These are phyloP conservation scores for Rhadinocentrus ornatus DNA, from an alignment of 2,797 vertebrate genomes.

Conservation along the genomic window DNA sequence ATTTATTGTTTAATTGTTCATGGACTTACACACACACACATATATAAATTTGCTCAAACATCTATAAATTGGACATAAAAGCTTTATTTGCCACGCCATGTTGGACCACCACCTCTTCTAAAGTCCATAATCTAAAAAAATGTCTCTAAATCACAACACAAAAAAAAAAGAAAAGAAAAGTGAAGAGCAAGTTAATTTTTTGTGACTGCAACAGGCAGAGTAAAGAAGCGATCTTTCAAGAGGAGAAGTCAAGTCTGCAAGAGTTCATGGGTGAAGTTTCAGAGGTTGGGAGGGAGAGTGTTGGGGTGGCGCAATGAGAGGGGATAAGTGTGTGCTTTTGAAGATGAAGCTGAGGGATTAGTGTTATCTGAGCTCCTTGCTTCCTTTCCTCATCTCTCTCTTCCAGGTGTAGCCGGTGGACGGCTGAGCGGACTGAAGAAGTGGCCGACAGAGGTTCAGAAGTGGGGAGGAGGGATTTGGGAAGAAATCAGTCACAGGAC, in stretches of 20 bases:
- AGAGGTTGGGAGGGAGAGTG: slow-evolving; percentile 25
- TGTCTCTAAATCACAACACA: neutral
- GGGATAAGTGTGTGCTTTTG: slow-evolving; percentile 74
- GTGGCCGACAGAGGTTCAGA: slow-evolving; percentile 42
- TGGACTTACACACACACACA: neutral
- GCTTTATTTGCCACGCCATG: slow-evolving; percentile 14
- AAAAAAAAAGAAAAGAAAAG: neutral
- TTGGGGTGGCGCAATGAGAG: slow-evolving; percentile 43
- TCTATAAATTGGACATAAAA: slow-evolving; percentile 17
- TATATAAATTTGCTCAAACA: neutral
- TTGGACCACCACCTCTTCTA: neutral
- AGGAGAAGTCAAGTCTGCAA: slow-evolving; percentile 56
- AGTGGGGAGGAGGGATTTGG: slow-evolving; percentile 35
- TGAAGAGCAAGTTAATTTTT: neutral
- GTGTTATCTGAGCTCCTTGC: slow-evolving; percentile 74
- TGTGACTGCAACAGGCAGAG: slow-evolving; percentile 8
- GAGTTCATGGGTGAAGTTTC: slow-evolving; percentile 66
- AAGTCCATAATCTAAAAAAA: neutral
- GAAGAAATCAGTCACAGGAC: slow-evolving; percentile 22
- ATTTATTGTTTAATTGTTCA: neutral
- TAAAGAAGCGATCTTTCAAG: slow-evolving; percentile 36
- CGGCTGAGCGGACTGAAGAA: slow-evolving; percentile 73
- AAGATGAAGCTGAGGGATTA: slow-evolving; percentile 82
- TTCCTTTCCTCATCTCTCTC: slow-evolving; percentile 64
- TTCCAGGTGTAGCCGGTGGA: slow-evolving; percentile 82